Evolutionary conservation across 92 coral and sea anemone species (phyloP), one percentile per base, ranked within the genome.

Genomic region (Galaxea fascicularis): DNA sequence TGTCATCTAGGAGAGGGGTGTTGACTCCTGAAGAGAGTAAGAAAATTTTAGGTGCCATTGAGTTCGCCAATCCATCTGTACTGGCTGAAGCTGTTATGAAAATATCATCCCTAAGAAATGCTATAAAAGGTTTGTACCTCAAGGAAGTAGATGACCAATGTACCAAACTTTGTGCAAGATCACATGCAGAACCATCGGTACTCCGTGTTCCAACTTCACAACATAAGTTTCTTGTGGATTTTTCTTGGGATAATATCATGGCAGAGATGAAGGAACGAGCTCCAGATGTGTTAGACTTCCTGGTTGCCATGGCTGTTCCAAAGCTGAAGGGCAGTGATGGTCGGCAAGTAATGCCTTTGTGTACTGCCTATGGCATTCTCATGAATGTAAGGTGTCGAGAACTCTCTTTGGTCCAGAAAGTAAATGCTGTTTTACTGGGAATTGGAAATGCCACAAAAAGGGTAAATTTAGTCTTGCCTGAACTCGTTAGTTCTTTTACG

Each of bases 321-420:
- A 49, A 69, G 10, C 31, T 78, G 8, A 86, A 78, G 21, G 84
- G 74, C 13, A 53, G 15, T 22, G 85, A 71, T 82, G 79, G 73
- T 18, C 60, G 65, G 22, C 80, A 84, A 58, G 53, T 82, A 3
- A n/a, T 39, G 45, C 86, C 78, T n/a, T n/a, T n/a, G n/a, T n/a
- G n/a, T n/a, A n/a, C n/a, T n/a, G n/a, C n/a, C n/a, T n/a, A n/a
- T 84, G 89, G 84, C 0, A 78, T 85, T 22, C 78, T 85, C 9
- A 85, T 85, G 89, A 85, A 85, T 78, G 41, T 22, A 17, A 65
- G 89, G 49, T 85, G 86, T 71, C 28, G 58, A 13, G 86, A 78
- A 53, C 75, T 87, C 12, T 79, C 68, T 77, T 51, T 86, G 8
- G 60, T 87, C 24, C 86, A 87, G 73, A 80, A 22, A 76, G 80